Evolutionary conservation across 2,113 vertebrate species (phyloP).

Genomic region (Rafetus swinhoei): DNA sequence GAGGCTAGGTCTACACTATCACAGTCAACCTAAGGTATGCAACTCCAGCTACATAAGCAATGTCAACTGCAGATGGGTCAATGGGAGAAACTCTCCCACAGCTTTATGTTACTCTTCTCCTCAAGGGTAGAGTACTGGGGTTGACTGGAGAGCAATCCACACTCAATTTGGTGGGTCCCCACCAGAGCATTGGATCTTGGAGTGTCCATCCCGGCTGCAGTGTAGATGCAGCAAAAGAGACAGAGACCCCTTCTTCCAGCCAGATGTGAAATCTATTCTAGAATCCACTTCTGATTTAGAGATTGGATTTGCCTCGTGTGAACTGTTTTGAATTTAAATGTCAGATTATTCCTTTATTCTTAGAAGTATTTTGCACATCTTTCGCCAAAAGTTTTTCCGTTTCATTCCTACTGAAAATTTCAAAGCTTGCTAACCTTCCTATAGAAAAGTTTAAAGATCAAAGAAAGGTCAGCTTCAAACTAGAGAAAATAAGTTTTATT

Average conservation of each 20-base stretch:
- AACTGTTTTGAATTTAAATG: background rate
- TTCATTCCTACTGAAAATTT: background rate
- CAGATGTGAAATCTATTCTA: background rate
- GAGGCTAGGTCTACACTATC: too few species aligned
- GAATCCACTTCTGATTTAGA: background rate
- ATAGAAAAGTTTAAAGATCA: background rate
- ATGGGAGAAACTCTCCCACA: too few species aligned
- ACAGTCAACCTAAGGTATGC: too few species aligned
- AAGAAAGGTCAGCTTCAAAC: background rate
- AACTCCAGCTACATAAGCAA: too few species aligned
- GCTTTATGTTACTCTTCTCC: too few species aligned
- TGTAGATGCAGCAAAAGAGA: background rate
- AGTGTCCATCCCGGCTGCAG: too few species aligned
- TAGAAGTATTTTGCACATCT: background rate
- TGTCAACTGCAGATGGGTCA: too few species aligned
- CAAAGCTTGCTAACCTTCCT: background rate
- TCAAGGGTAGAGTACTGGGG: too few species aligned
- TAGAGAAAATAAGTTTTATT: slow-evolving; percentile 16
- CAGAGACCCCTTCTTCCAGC: background rate
- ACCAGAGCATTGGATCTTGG: too few species aligned
- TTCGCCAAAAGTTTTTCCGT: slow-evolving; percentile 7
- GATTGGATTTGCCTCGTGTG: background rate
- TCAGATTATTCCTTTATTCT: background rate
- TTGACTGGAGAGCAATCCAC: too few species aligned
- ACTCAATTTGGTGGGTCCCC: too few species aligned